A percentile compares a stretch with the other conserved stretches of the same genome.
Evolutionary conservation across 1,140 invertebrate genomes (phyloP).

Genomic region (Drosophila pectinifera): DNA sequence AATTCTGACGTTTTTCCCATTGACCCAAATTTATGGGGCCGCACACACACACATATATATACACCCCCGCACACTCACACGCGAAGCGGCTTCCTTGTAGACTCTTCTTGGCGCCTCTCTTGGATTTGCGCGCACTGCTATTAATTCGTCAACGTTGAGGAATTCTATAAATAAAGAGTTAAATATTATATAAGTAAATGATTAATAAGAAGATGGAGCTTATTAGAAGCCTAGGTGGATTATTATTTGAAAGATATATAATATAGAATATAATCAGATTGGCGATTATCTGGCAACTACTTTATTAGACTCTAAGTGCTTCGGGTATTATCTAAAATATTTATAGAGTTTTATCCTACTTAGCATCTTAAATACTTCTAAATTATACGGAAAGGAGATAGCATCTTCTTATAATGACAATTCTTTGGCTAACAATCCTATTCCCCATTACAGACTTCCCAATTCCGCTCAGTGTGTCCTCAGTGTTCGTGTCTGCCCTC

Average conservation of each 20-base stretch:
- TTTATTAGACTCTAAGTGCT: too few species aligned
- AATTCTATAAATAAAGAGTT: too few species aligned
- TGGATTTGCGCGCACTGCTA: conserved; percentile 21
- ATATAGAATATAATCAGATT: not conserved
- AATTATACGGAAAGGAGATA: too few species aligned
- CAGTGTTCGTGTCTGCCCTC: conserved; percentile 22
- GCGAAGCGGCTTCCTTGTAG: conserved; percentile 24
- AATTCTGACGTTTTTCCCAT: conserved; percentile 83
- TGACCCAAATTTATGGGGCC: conserved; percentile 81
- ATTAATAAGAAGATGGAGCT: too few species aligned
- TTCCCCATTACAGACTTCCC: not conserved
- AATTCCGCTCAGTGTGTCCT: conserved; percentile 12
- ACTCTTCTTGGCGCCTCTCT: conserved; percentile 18
- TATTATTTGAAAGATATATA: too few species aligned
- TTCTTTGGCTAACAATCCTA: conserved; percentile 4
- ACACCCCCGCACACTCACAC: conserved; percentile 9
- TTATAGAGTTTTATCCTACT: too few species aligned
- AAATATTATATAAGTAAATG: too few species aligned
- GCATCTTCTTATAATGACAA: not conserved
- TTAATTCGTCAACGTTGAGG: not conserved
- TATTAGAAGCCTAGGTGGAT: too few species aligned
- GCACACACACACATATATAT: conserved; percentile 21
- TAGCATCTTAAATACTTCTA: not conserved
- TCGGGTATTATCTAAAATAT: too few species aligned
- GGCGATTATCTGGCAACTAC: too few species aligned